Evolutionary conservation across 2,888 invertebrate species (phyloP), one percentile per base, ranked within the genome.

Genomic region (Fragum fragum): DNA sequence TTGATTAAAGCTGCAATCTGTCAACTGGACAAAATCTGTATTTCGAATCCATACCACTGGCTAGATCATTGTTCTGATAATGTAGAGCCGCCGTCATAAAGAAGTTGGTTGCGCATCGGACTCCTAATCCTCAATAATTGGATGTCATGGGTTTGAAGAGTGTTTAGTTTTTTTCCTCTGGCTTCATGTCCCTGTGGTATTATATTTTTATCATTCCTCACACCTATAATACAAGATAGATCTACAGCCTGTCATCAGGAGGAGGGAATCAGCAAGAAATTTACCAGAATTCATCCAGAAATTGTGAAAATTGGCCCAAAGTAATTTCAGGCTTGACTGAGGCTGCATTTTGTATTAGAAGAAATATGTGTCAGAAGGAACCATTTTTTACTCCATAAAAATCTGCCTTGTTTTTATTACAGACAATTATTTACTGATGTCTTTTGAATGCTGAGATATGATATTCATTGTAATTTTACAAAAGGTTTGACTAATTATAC

Each of bases 281-380:
- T 81, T 73, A 76, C 80, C 61, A 76, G 78, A 78, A 80, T 79
- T 81, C 83, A 81, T 81, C 81, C 77, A 79, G 78, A 81, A 74
- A 81, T 79, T 68, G 77, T 76, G 81, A 81, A 84, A 76, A 84
- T 81, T 79, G 81, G 76, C 79, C 76, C 78, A 52, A 52, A 76
- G 77, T 75, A 87, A 87, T 87, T 87, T 87, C 83, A 87, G 73
- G 87, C 87, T 71, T 83, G 76, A 81, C 53, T 87, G 81, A 55
- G 63, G 81, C 53, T 75, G 71, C 69, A 76, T 72, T 83, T 87
- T 83, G 66, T 66, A 66, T 66, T 39, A 66, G 66, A 66, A 42
- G 42, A 66, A 66, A 66, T 42, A 66, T 42, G 42, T 66, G 66
- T 39, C 42, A 42, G 66, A 21, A 0, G 11, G 7, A 42, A 14